A percentile compares a stretch with the other conserved stretches of the same genome.
These are phyloP conservation scores for Graphium colonna DNA, from an alignment of 2,888 invertebrate genomes.

Conservation along the genomic window DNA sequence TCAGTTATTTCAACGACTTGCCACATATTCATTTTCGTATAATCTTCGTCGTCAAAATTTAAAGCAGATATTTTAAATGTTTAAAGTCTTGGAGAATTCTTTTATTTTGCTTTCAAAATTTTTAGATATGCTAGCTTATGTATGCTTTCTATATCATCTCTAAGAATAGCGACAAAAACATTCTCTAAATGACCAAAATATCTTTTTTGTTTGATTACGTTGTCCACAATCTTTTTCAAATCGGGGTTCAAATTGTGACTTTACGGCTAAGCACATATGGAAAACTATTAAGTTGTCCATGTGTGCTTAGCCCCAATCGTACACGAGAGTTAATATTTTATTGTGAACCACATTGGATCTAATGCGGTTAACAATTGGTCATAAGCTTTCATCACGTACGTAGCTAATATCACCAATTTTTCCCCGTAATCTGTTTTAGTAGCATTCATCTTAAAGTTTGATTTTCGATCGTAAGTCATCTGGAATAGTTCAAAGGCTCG, in stretches of 20 bases:
- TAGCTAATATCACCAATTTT: no score
- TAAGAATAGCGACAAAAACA: background rate
- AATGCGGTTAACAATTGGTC: background rate
- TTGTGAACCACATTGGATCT: background rate
- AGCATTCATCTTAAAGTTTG: no score
- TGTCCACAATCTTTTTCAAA: no score
- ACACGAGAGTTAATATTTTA: background rate
- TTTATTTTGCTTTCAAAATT: background rate
- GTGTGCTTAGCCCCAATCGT: background rate
- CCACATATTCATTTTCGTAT: constrained; percentile 11
- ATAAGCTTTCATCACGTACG: no score
- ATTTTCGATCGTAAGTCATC: no score
- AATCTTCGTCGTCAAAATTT: background rate
- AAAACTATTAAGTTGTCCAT: background rate
- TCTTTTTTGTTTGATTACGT: background rate
- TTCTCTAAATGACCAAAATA: background rate
- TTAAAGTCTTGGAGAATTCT: background rate
- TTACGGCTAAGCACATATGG: no score
- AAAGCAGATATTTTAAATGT: background rate
- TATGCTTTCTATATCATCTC: background rate
- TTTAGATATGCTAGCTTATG: background rate
- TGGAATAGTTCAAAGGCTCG: no score
- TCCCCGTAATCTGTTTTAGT: no score
- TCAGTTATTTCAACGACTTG: constrained; percentile 15
- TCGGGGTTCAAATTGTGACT: no score